Percentiles rank a stretch among this genome's conserved stretches.
phyloP scores from a whole-genome alignment of 2,113 vertebrate species.

The Cacatua alba region DNA sequence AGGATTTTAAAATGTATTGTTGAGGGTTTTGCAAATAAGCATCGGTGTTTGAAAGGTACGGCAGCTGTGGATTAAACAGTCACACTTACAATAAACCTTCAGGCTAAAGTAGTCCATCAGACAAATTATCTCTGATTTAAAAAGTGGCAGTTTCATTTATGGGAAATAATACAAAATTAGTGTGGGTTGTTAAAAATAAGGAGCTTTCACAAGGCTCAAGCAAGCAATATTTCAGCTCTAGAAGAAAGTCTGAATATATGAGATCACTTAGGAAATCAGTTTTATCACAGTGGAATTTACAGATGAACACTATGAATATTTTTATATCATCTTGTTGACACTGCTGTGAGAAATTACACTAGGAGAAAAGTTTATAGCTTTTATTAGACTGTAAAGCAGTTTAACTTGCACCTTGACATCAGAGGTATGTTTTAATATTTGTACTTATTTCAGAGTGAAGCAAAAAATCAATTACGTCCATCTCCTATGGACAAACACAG shows the following conservation, averaged over 20 bases:
- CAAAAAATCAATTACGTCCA: not conserved
- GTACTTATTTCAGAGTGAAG: not conserved
- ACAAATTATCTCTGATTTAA: not conserved
- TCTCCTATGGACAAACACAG: not conserved
- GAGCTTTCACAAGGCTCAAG: not conserved
- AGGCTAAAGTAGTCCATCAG: not conserved
- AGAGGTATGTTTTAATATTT: slow-evolving; percentile 35
- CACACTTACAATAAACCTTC: not conserved
- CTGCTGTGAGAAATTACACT: not conserved
- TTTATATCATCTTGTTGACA: slow-evolving; percentile 11
- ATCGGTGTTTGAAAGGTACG: not conserved
- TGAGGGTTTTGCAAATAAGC: not conserved
- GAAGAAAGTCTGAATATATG: slow-evolving; percentile 4
- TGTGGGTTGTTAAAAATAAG: not conserved
- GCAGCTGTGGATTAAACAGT: not conserved
- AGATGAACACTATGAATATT: not conserved
- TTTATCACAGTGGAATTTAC: slow-evolving; percentile 6
- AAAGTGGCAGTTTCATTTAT: not conserved
- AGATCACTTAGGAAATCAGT: not conserved
- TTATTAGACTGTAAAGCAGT: not conserved
- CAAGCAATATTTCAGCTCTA: not conserved
- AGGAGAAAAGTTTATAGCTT: slow-evolving; percentile 9
- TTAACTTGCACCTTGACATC: not conserved
- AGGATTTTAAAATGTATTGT: not conserved
- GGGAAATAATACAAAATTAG: not conserved